A percentile compares a stretch with the other conserved stretches of the same genome.
These are phyloP conservation scores for Pandemis heparana DNA, from an alignment of 2,888 invertebrate genomes.

Conservation along the genomic window DNA sequence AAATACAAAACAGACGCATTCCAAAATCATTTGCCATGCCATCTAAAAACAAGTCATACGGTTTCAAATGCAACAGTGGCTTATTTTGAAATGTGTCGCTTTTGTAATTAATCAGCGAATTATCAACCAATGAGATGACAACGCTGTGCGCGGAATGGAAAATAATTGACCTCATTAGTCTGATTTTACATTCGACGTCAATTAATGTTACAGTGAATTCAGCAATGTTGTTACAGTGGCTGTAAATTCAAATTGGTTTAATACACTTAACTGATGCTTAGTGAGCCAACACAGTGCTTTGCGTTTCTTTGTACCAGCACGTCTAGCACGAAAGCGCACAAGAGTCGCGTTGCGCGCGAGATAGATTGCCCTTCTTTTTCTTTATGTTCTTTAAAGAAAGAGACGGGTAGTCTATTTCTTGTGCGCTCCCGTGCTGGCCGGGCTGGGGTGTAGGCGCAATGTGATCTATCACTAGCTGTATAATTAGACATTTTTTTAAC, in stretches of 20 bases:
- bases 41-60: too few species aligned
- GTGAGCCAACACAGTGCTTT: not conserved
- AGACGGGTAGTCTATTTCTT: too few species aligned
- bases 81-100: too few species aligned
- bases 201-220: not conserved
- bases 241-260: not conserved
- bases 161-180: not conserved
- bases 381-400: too few species aligned
- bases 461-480: not conserved
- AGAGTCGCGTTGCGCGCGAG: too few species aligned
- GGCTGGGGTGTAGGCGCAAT: not conserved
- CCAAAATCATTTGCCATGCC: too few species aligned
- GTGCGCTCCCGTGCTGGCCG: too few species aligned
- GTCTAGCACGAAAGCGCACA: too few species aligned
- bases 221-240: not conserved
- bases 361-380: too few species aligned
- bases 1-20: too few species aligned
- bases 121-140: not conserved
- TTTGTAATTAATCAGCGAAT: too few species aligned
- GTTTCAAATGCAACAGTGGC: too few species aligned
- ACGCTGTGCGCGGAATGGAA: not conserved
- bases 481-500: constrained; percentile 16
- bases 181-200: not conserved
- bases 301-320: not conserved
- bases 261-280: not conserved